A percentile compares a stretch with the other conserved stretches of the same genome.
Evolutionary conservation across 2,888 invertebrate genomes (phyloP).

Genomic region (Sminthurinus aureus): DNA sequence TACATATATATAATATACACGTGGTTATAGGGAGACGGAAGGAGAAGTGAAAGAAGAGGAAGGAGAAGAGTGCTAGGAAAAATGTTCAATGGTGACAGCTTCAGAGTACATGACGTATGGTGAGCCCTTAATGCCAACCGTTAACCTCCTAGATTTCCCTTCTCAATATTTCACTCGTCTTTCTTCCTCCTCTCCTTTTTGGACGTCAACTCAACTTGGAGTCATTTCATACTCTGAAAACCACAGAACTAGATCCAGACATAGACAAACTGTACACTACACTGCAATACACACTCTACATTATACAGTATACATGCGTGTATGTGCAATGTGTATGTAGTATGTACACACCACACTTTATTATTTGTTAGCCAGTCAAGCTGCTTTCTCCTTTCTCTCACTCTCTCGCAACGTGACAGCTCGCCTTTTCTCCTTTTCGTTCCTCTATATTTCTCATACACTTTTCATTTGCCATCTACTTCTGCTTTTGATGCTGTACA

Average conservation of each 20-base stretch:
- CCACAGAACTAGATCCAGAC: neutral
- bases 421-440: slow-evolving; percentile 20
- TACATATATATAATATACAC: too few relatives aligned
- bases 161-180: slow-evolving; percentile 47
- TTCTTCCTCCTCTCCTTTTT: slow-evolving; percentile 14
- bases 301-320: neutral
- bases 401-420: slow-evolving; percentile 22
- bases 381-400: neutral
- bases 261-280: neutral
- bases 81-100: slow-evolving; percentile 29
- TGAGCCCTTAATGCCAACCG: slow-evolving; percentile 48
- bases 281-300: neutral
- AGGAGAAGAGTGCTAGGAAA: too few relatives aligned
- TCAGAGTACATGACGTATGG: slow-evolving; percentile 46
- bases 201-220: neutral
- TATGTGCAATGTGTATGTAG: slow-evolving; percentile 13
- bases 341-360: slow-evolving; percentile 15
- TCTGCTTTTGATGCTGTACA: too few relatives aligned
- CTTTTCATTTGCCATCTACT: neutral
- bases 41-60: slow-evolving; percentile 24
- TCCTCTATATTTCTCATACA: neutral
- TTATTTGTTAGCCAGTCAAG: slow-evolving; percentile 28
- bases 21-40: neutral
- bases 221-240: neutral
- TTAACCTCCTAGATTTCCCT: slow-evolving; percentile 45